Conservation (phyloP, 2,888 invertebrate species). For the Pardosa pseudoannulata region DNA sequence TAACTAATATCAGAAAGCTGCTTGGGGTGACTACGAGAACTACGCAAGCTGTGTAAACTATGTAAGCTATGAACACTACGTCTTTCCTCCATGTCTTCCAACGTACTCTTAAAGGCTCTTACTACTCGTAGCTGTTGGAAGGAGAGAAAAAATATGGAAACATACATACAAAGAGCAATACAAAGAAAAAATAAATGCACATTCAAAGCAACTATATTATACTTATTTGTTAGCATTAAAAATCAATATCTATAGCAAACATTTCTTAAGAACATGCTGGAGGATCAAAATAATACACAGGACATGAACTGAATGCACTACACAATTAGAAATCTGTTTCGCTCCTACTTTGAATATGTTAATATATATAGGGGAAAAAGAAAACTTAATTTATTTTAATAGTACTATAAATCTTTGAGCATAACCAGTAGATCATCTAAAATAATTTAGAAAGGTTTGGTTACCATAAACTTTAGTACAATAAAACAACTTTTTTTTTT, state of each 20-base stretch:
- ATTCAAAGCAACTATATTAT: conserved; percentile 36
- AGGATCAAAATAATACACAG: neutral
- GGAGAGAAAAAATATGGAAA: conserved; percentile 74
- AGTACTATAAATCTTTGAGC: too few relatives aligned
- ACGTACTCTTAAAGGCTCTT: conserved; percentile 99
- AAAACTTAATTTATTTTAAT: too few relatives aligned
- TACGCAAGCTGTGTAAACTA: conserved; percentile 87
- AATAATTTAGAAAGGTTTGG: neutral
- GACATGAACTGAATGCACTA: conserved; percentile 2
- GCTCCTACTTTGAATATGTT: too few relatives aligned
- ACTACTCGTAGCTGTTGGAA: conserved; percentile 98
- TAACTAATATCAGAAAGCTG: conserved; percentile 90
- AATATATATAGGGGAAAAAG: too few relatives aligned
- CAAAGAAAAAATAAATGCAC: conserved; percentile 43
- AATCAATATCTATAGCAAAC: conserved; percentile 29
- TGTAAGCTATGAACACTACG: conserved; percentile 98
- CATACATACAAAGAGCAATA: conserved; percentile 75
- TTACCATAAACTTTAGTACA: too few relatives aligned
- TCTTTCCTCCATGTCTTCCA: conserved; percentile 99
- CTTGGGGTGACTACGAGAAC: conserved; percentile 86
- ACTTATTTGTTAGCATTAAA: conserved; percentile 9
- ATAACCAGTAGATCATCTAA: too few relatives aligned
- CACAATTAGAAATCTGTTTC: too few relatives aligned
- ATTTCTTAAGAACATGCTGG: conserved; percentile 23
- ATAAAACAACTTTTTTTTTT: too few relatives aligned